These are phyloP conservation scores for Dromius quadrimaculatus DNA, from an alignment of 2,888 invertebrate genomes.

Conservation along the genomic window DNA sequence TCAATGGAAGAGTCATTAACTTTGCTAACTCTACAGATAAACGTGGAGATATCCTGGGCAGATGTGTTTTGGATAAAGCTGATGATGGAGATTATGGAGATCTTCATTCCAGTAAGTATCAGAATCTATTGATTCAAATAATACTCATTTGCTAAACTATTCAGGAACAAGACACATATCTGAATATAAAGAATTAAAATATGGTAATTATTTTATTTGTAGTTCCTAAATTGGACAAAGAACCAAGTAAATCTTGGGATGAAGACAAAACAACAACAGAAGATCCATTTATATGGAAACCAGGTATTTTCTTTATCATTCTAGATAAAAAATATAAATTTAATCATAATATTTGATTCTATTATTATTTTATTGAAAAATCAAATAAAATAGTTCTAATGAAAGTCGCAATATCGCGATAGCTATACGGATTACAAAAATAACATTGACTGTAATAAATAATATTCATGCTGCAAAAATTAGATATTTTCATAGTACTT, in stretches of 20 bases:
- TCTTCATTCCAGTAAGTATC: conserved; percentile 58
- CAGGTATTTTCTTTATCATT: conserved; percentile 15
- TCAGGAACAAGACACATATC: not conserved
- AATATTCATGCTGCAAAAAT: no score
- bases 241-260: not conserved
- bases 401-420: no score
- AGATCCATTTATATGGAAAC: conserved; percentile 26
- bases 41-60: conserved; percentile 72
- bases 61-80: conserved; percentile 68
- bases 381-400: no score
- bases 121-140: not conserved
- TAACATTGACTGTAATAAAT: no score
- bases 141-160: not conserved
- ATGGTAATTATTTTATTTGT: conserved; percentile 7
- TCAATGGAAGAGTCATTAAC: conserved; percentile 85
- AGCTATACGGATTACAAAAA: no score
- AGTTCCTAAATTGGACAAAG: conserved; percentile 29
- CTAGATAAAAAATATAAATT: no score
- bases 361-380: no score
- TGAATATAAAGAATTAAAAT: not conserved
- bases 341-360: no score
- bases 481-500: no score
- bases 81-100: conserved; percentile 59
- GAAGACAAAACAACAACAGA: conserved; percentile 19
- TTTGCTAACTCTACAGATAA: conserved; percentile 78